Conservation (phyloP, 2,888 invertebrate species). For the Mesoligia furuncula region DNA sequence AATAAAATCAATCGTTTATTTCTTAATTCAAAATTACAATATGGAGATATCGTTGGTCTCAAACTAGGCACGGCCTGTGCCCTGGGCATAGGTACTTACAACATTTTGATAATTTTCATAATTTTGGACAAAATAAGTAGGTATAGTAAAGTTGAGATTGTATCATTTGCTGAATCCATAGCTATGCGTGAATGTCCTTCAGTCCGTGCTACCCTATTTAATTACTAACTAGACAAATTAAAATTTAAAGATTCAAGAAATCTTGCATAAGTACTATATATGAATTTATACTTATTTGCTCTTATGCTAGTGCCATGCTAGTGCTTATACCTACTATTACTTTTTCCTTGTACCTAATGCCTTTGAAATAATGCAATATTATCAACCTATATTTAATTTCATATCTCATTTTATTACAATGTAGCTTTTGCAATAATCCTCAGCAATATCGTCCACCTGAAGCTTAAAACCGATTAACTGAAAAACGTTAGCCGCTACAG, state of each 20-base stretch:
- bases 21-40: too few species aligned
- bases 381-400: not conserved
- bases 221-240: not conserved
- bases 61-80: too few species aligned
- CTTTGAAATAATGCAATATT: not conserved
- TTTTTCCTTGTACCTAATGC: not conserved
- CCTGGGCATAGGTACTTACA: too few species aligned
- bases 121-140: too few species aligned
- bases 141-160: too few species aligned
- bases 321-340: not conserved
- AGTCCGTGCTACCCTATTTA: not conserved
- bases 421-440: not conserved
- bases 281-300: not conserved
- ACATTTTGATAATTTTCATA: too few species aligned
- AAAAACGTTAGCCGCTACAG: constrained; percentile 31
- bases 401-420: not conserved
- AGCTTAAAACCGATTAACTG: constrained; percentile 29
- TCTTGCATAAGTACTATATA: not conserved
- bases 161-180: not conserved
- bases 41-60: too few species aligned
- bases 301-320: not conserved
- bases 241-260: not conserved
- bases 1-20: too few species aligned
- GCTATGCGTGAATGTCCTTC: not conserved
- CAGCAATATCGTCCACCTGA: constrained; percentile 8